Evolutionary conservation across 2,888 invertebrate species (phyloP).

Genomic region (Eumerus sabulonum): DNA sequence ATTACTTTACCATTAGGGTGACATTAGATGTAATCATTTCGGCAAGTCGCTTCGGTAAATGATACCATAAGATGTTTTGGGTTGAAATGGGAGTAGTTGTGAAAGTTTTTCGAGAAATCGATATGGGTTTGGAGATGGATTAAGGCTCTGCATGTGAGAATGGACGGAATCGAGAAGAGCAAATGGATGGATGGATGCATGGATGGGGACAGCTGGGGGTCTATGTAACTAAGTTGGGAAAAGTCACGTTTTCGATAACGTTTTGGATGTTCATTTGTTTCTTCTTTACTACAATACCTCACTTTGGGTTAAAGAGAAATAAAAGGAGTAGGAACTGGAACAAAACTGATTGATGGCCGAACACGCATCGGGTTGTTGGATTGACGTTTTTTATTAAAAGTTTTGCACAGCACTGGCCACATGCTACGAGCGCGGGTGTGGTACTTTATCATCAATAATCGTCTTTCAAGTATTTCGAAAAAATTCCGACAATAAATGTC

Average conservation of each 20-base stretch:
- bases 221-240: constrained; percentile 16
- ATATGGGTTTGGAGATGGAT: constrained; percentile 16
- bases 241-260: constrained; percentile 28
- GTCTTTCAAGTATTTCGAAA: too few relatives aligned
- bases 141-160: constrained; percentile 5
- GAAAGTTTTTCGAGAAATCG: constrained; percentile 27
- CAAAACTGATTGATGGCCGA: constrained; percentile 38
- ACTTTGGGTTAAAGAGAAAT: too few relatives aligned
- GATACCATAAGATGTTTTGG: not conserved
- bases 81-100: not conserved
- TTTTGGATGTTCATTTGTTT: constrained; percentile 7
- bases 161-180: too few relatives aligned
- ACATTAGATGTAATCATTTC: constrained; percentile 40
- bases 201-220: too few relatives aligned
- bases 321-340: too few relatives aligned
- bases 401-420: constrained; percentile 9
- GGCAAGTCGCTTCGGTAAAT: constrained; percentile 3
- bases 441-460: too few relatives aligned
- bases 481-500: too few relatives aligned
- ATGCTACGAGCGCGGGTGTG: too few relatives aligned
- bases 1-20: constrained; percentile 45
- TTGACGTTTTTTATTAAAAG: constrained; percentile 24
- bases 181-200: too few relatives aligned
- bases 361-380: constrained; percentile 4
- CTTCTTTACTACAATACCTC: too few relatives aligned